Evolutionary conservation across 2,797 vertebrate species (phyloP).

Genomic region (Chrysolophus pictus): DNA sequence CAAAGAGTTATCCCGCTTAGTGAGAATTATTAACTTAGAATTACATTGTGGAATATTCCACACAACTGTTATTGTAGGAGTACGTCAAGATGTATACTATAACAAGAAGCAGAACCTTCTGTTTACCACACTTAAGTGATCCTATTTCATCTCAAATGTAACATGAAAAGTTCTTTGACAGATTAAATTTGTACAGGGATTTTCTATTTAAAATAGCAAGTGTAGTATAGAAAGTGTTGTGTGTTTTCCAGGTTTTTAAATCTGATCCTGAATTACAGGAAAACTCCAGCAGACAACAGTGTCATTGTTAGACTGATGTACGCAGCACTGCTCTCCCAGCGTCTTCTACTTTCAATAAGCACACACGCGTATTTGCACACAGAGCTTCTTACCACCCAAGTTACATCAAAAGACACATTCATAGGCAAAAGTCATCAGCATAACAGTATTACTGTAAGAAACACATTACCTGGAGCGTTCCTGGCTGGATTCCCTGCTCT

Average conservation of each 20-base stretch:
- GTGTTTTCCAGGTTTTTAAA: neutral
- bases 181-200: neutral
- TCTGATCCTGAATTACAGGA: too few species aligned
- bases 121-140: neutral
- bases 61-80: neutral
- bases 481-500: slow-evolving; percentile 91
- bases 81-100: neutral
- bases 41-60: neutral
- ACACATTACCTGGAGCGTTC: slow-evolving; percentile 86
- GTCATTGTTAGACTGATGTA: neutral
- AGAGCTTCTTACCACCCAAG: neutral
- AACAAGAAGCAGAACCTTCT: neutral
- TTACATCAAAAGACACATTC: neutral
- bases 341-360: neutral
- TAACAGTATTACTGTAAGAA: neutral
- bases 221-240: neutral
- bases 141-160: neutral
- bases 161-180: neutral
- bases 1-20: neutral
- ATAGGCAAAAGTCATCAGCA: neutral
- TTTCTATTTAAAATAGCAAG: neutral
- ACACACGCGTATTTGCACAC: neutral
- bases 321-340: fast-evolving
- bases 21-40: neutral
- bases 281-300: neutral